Evolutionary conservation across 2,113 vertebrate genomes (phyloP), one percentile per base, ranked within the genome.

Genomic region (Oncorhynchus gorbuscha): DNA sequence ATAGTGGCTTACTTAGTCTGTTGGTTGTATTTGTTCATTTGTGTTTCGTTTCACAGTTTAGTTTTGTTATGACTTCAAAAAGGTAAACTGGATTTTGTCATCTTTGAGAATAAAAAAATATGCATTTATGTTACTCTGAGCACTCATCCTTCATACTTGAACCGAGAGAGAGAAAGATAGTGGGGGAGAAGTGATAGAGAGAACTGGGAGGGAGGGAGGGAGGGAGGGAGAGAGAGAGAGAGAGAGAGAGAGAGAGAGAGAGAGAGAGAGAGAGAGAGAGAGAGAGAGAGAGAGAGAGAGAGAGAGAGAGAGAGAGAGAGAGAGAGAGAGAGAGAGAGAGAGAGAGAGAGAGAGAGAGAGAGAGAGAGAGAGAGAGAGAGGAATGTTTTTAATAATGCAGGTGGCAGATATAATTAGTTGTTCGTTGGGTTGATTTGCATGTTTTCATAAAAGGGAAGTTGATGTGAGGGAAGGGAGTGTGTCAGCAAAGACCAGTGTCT

Each of bases 341-440:
- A 9, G 59, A 2, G 59, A 62, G 3, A 61, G 58, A 61, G 58
- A 61, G 59, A 62, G 39, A 45, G 39, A 9, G 11, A 45, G 2
- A 9, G 39, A 28, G 39, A 7, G 58, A n/a, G 58, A 62, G 59
- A 11, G 39, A 45, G 39, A 45, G 39, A 45, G 39, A 45, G 9
- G 9, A 24, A 24, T 13, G n/a, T 30, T 16, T 66, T 20, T 39
- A 14, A 69, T 35, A 5, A 49, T 22, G 69, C 69, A 70, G 69
- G 92, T 94, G 93, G 87, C 86, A 84, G 91, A 92, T 93, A 93
- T 92, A 92, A 93, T 94, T 94, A 94, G 93, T 93, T 87, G 84
- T 91, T 92, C 91, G 93, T 94, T 93, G 92, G 88, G 83, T 81
- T 75, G 75, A 93, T 94, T 94, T 94, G 93, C 93, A 94, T 94